Evolutionary conservation across 2,888 invertebrate genomes (phyloP).

Genomic region (Ptilodon capucinus): DNA sequence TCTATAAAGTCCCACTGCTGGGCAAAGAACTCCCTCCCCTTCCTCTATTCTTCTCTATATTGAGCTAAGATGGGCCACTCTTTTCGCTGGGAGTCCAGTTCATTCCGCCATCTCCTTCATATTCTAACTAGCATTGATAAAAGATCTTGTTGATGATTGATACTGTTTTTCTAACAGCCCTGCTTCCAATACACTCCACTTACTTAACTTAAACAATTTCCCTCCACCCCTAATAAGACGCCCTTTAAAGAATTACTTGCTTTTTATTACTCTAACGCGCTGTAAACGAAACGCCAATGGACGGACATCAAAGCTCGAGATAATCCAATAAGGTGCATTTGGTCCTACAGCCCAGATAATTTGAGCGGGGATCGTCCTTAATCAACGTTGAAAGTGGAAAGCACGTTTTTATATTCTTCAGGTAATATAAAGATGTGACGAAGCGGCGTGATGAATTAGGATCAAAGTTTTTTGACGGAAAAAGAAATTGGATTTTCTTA

Average conservation of each 20-base stretch:
- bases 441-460: conserved; percentile 57
- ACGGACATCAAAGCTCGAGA: conserved; percentile 70
- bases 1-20: too few relatives aligned
- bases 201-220: conserved; percentile 64
- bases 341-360: conserved; percentile 62
- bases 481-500: not conserved
- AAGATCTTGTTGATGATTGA: too few relatives aligned
- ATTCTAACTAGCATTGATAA: too few relatives aligned
- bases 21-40: too few relatives aligned
- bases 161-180: too few relatives aligned
- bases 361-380: conserved; percentile 60
- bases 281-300: conserved; percentile 56
- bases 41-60: too few relatives aligned
- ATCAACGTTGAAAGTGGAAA: conserved; percentile 61
- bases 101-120: too few relatives aligned
- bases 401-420: conserved; percentile 61
- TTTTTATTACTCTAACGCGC: conserved; percentile 70
- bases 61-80: too few relatives aligned
- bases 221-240: conserved; percentile 52
- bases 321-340: conserved; percentile 77
- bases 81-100: too few relatives aligned
- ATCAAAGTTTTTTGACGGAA: conserved; percentile 40
- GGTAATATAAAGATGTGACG: conserved; percentile 55
- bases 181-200: conserved; percentile 43
- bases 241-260: conserved; percentile 68